phyloP scores from a whole-genome alignment of 2,888 invertebrate genomes.

The Fissipunctia ypsillon region DNA sequence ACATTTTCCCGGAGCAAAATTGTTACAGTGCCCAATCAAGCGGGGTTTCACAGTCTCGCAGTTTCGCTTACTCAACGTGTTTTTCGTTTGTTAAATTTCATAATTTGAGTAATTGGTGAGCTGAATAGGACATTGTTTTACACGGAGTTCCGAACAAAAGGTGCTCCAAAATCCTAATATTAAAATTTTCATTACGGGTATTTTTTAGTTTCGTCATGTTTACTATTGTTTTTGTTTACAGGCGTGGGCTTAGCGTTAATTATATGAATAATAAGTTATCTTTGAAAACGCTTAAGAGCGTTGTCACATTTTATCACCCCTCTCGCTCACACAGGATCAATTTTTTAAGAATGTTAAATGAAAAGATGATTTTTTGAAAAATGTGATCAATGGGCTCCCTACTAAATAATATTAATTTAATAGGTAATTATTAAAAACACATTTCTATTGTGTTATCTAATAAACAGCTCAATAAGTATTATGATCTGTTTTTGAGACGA shows the following conservation, averaged over 20 bases:
- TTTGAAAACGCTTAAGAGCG: background rate
- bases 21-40: slow-evolving; percentile 47
- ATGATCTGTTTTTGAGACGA: no score
- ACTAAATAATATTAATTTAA: no score
- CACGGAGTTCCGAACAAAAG: slow-evolving; percentile 40
- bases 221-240: slow-evolving; percentile 26
- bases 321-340: no score
- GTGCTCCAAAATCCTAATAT: slow-evolving; percentile 41
- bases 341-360: no score
- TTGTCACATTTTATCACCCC: no score
- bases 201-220: slow-evolving; percentile 26
- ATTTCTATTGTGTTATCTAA: no score
- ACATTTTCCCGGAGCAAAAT: slow-evolving; percentile 60
- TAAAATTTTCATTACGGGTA: slow-evolving; percentile 32
- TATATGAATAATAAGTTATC: background rate
- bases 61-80: slow-evolving; percentile 50
- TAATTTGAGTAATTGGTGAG: slow-evolving; percentile 60
- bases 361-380: no score
- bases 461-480: no score
- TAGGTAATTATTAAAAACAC: no score
- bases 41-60: slow-evolving; percentile 44
- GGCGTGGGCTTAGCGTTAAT: background rate
- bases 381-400: no score
- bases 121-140: slow-evolving; percentile 45
- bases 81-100: slow-evolving; percentile 57